Evolutionary conservation across 2,888 invertebrate genomes (phyloP).

Genomic region (Heliconius cydno): DNA sequence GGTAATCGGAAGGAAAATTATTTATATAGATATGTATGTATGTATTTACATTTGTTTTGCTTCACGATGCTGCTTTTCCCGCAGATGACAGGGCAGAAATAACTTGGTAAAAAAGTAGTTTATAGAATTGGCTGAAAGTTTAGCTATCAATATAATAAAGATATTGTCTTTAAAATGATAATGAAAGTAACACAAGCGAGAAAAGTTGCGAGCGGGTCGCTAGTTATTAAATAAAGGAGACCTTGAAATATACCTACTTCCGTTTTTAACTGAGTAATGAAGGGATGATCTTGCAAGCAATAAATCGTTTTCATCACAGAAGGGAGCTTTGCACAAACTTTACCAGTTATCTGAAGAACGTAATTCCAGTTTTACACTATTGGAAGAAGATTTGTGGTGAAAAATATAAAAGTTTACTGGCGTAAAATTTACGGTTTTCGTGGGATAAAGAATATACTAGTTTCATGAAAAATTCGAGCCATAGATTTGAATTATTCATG

Average conservation of each 20-base stretch:
- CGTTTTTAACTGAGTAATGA: neutral
- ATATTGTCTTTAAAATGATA: too few species aligned
- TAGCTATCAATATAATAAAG: too few species aligned
- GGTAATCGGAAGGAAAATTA: too few species aligned
- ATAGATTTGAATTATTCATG: neutral
- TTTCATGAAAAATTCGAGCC: neutral
- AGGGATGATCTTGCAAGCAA: neutral
- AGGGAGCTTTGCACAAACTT: conserved; percentile 8
- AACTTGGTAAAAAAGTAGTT: too few species aligned
- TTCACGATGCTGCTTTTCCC: too few species aligned
- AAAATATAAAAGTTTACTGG: conserved; percentile 17
- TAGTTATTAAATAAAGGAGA: too few species aligned
- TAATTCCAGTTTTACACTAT: conserved; percentile 21
- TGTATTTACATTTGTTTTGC: too few species aligned
- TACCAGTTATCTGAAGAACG: conserved; percentile 10
- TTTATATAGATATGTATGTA: too few species aligned
- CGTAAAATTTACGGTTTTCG: neutral
- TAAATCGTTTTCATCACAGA: conserved; percentile 4
- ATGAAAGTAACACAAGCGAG: too few species aligned
- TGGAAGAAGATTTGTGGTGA: conserved; percentile 9
- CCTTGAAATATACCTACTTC: neutral
- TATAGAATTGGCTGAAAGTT: too few species aligned
- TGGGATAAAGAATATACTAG: neutral
- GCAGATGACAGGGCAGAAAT: too few species aligned
- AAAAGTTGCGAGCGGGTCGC: too few species aligned